Conservation (phyloP, 2,113 vertebrate genomes). For the Gambusia affinis region DNA sequence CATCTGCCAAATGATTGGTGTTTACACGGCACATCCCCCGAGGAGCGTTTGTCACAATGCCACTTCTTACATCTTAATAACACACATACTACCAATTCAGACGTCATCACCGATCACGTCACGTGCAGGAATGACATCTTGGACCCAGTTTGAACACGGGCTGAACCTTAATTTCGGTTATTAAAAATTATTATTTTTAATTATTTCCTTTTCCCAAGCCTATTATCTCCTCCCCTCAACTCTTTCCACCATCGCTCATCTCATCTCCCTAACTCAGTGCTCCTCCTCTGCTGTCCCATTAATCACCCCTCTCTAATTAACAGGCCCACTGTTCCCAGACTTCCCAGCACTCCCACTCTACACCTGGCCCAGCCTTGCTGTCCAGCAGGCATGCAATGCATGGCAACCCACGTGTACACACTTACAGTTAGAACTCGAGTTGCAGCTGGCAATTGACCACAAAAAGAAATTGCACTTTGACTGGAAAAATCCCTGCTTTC, state of each 20-base stretch:
- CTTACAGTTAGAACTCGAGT: slow-evolving; percentile 42
- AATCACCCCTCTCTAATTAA: slow-evolving; percentile 99
- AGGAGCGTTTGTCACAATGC: slow-evolving; percentile 80
- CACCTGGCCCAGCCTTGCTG: slow-evolving; percentile 77
- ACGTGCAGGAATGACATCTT: slow-evolving; percentile 1
- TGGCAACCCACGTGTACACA: slow-evolving; percentile 50
- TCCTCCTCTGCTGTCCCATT: slow-evolving; percentile 83
- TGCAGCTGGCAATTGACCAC: slow-evolving; percentile 73
- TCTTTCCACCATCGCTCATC: slow-evolving; percentile 45
- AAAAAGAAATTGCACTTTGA: slow-evolving; percentile 28
- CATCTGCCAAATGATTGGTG: slow-evolving; percentile 88
- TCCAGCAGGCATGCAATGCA: slow-evolving; percentile 64
- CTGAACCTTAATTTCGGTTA: neutral
- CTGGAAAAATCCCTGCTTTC: slow-evolving; percentile 31
- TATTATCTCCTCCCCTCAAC: slow-evolving; percentile 41
- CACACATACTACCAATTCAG: slow-evolving; percentile 46
- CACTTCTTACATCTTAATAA: slow-evolving; percentile 83
- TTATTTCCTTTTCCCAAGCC: slow-evolving; percentile 44
- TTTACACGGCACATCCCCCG: slow-evolving; percentile 81
- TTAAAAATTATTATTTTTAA: neutral
- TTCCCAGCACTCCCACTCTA: slow-evolving; percentile 76
- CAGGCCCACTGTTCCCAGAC: slow-evolving; percentile 89
- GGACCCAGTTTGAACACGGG: neutral
- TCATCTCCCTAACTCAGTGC: slow-evolving; percentile 58
- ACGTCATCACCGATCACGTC: slow-evolving; percentile 24